Conservation (phyloP, 1,140 invertebrate genomes). For the Meloidogyne floridensis region DNA sequence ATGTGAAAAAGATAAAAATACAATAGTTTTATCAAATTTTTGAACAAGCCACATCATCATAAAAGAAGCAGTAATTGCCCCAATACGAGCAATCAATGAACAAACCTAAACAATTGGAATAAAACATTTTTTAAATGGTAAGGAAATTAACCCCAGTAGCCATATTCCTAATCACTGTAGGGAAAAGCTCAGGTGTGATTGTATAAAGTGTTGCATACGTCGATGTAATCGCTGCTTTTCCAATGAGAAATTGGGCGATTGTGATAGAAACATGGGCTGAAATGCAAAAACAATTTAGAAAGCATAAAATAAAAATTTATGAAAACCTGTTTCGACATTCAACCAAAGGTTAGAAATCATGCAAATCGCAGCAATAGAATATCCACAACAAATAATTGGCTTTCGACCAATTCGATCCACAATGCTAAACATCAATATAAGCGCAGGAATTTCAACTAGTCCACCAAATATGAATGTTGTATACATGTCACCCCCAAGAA, state of each 20-base stretch:
- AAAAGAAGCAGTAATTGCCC: slow-evolving; percentile 68
- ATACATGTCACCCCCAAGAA: slow-evolving; percentile 65
- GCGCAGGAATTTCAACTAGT: slow-evolving; percentile 64
- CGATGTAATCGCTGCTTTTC: slow-evolving; percentile 61
- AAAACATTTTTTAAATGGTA: neutral
- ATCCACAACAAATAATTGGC: slow-evolving; percentile 53
- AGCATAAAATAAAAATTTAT: slow-evolving; percentile 14
- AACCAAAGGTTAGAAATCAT: slow-evolving; percentile 57
- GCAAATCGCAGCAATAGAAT: slow-evolving; percentile 53
- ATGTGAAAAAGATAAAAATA: neutral
- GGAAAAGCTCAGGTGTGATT: slow-evolving; percentile 69
- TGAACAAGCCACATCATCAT: slow-evolving; percentile 66
- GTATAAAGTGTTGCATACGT: slow-evolving; percentile 64
- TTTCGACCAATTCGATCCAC: slow-evolving; percentile 60
- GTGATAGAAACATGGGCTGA: slow-evolving; percentile 52
- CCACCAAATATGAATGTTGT: slow-evolving; percentile 63
- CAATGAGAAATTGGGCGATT: slow-evolving; percentile 61
- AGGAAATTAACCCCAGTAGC: slow-evolving; percentile 65
- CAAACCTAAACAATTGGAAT: slow-evolving; percentile 55
- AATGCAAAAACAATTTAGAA: slow-evolving; percentile 23
- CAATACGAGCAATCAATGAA: slow-evolving; percentile 69
- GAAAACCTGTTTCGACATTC: slow-evolving; percentile 11
- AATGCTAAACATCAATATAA: slow-evolving; percentile 54
- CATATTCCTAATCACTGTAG: slow-evolving; percentile 68
- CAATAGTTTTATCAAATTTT: slow-evolving; percentile 38